Evolutionary conservation across 2,888 invertebrate species (phyloP), one percentile per base, ranked within the genome.

Genomic region (Andricus curvator): DNA sequence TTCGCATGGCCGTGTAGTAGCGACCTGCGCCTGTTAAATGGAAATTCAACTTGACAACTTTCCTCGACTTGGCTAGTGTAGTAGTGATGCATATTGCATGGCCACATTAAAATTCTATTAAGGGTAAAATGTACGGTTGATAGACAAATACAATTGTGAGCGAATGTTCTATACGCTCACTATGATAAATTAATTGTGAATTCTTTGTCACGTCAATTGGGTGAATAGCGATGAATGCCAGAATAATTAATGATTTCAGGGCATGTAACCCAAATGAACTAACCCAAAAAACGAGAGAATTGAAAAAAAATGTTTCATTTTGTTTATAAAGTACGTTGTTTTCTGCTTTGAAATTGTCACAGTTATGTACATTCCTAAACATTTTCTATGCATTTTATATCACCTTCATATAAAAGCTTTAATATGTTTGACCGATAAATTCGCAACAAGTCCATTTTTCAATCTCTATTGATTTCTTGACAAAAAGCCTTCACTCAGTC

Each of bases 41-140:
- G 77, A 77, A 62, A 77, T 82, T 82, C 79, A 83, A 83, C 77
- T 70, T 51, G 76, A 77, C 25, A 80, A 41, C 68, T 81, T 85
- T 84, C 79, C 41, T 76, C 67, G 81, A 56, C 60, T 33, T 33
- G 22, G 37, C 22, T 13, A 62, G 51, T 56, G 56, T 20, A 8
- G n/a, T 9, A 56, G n/a, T 56, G n/a, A 56, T 56, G 56, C 20
- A 56, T n/a, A 56, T 56, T 56, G 56, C 56, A 56, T 56, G n/a
- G 56, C n/a, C 51, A 3, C 20, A 56, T 56, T 56, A 56, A 56
- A 56, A 56, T 56, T 56, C n/a, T 56, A n/a, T 56, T n/a, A n/a
- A 56, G 56, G 56, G n/a, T 56, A n/a, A n/a, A 56, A 56, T 4
- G 2, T 56, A 6, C n/a, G 2, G 56, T 56, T n/a, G 2, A n/a